Percentiles rank a stretch among this genome's conserved stretches.
Evolutionary conservation across 2,113 vertebrate genomes (phyloP).

Genomic region (Chaetodon trifascialis): DNA sequence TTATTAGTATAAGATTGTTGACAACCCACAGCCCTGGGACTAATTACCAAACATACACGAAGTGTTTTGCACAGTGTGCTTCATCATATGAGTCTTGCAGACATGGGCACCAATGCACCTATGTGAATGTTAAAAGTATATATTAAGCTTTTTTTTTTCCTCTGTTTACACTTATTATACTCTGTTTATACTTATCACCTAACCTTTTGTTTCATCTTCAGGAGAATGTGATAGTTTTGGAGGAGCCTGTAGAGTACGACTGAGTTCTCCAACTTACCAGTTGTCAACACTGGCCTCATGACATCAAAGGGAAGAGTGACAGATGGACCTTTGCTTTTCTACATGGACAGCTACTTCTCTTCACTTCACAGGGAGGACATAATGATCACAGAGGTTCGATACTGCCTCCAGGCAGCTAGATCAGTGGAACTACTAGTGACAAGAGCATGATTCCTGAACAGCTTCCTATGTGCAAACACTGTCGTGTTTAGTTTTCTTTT

Average conservation of each 20-base stretch:
- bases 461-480: no score
- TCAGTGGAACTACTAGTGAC: no score
- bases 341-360: background rate
- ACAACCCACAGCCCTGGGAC: no score
- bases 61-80: background rate
- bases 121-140: background rate
- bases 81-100: background rate
- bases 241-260: slow-evolving; percentile 74
- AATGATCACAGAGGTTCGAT: background rate
- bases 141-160: background rate
- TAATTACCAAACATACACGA: no score
- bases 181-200: no score
- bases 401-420: no score
- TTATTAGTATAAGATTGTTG: no score
- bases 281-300: background rate
- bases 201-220: slow-evolving; percentile 32
- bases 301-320: background rate
- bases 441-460: no score
- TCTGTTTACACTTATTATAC: no score
- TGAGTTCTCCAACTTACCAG: slow-evolving; percentile 34
- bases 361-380: background rate
- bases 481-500: background rate
- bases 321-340: background rate
- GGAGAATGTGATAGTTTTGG: slow-evolving; percentile 74
- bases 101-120: background rate